These are phyloP conservation scores for Hemithea aestivaria DNA, from an alignment of 2,888 invertebrate species.

Conservation along the genomic window DNA sequence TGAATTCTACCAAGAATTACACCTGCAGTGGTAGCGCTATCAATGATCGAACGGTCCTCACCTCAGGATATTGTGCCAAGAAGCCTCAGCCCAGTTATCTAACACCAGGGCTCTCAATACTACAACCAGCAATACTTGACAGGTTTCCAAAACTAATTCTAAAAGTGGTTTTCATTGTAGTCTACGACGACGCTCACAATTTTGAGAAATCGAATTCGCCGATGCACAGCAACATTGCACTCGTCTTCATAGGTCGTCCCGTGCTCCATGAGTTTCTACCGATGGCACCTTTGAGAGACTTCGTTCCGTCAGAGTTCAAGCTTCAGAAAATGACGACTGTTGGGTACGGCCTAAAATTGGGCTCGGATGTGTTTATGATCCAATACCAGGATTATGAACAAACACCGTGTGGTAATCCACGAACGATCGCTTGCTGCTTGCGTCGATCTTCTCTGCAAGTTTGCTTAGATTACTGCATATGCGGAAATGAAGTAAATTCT, in stretches of 20 bases:
- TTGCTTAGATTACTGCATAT: slow-evolving; percentile 58
- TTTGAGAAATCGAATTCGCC: slow-evolving; percentile 40
- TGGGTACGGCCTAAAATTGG: slow-evolving; percentile 44
- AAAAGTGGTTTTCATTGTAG: slow-evolving; percentile 33
- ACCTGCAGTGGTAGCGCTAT: slow-evolving; percentile 55
- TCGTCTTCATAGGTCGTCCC: slow-evolving; percentile 42
- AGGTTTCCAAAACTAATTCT: slow-evolving; percentile 29
- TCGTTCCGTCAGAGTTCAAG: slow-evolving; percentile 44
- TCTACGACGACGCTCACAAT: slow-evolving; percentile 48
- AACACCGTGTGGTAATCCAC: slow-evolving; percentile 50
- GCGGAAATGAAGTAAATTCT: slow-evolving; percentile 44
- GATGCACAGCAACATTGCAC: slow-evolving; percentile 51
- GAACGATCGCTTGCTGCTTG: too few relatives aligned
- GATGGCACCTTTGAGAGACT: slow-evolving; percentile 40
- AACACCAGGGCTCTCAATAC: slow-evolving; percentile 42
- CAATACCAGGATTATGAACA: slow-evolving; percentile 48
- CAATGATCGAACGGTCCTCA: slow-evolving; percentile 43
- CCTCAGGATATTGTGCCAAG: slow-evolving; percentile 51
- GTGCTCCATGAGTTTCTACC: slow-evolving; percentile 37
- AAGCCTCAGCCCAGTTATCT: slow-evolving; percentile 37
- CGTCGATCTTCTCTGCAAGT: too few relatives aligned
- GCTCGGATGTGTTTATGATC: slow-evolving; percentile 32
- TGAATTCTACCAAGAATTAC: slow-evolving; percentile 39
- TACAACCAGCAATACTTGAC: slow-evolving; percentile 12
- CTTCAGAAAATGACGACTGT: slow-evolving; percentile 38